Evolutionary conservation across 2,888 invertebrate species (phyloP), one percentile per base, ranked within the genome.

Genomic region (Halictus quadricinctus): DNA sequence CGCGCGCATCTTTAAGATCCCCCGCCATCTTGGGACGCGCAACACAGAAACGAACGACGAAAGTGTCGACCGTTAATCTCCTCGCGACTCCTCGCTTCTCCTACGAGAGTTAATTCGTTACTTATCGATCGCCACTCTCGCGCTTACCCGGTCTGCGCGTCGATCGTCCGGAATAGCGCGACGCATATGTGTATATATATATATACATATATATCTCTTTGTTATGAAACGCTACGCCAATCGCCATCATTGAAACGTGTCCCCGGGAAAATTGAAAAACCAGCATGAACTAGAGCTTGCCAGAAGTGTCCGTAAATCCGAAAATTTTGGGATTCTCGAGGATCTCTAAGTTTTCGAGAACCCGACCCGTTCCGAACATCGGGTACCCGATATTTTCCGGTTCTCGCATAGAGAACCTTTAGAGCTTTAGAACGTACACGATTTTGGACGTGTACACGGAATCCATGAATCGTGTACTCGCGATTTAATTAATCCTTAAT

Each of bases 1-100:
- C 69, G 87, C 87, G 87, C 86, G 86, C 87, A 86, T 87, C 86
- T 87, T 87, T 66, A 78, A 86, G 87, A 86, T 64, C 60, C 50
- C 58, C 73, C 75, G 86, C 86, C 87, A 86, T 83, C 43, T 86
- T 83, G 85, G 21, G 41, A 43, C 25, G 29, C 25, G 72, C 41
- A 25, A 69, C 58, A 21, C 25, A 48, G 36, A 72, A 72, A 50
- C 84, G 46, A 75, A 46, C 78, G 46, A 79, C 66, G 69, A 79
- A 66, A 12, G 18, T n/a, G 70, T n/a, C n/a, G 70, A 43, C 41
- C 70, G 70, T 43, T 70, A 41, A 69, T 69, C 69, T 64, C 64
- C 29, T 29, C 29, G 29, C 29, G 29, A 29, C 29, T 29, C 29
- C 64, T 29, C 25, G 25, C 18, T 64, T 36, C 8, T 64, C 41